Evolutionary conservation across 2,888 invertebrate genomes (phyloP), one percentile per base, ranked within the genome.

Genomic region (Timema cristinae): DNA sequence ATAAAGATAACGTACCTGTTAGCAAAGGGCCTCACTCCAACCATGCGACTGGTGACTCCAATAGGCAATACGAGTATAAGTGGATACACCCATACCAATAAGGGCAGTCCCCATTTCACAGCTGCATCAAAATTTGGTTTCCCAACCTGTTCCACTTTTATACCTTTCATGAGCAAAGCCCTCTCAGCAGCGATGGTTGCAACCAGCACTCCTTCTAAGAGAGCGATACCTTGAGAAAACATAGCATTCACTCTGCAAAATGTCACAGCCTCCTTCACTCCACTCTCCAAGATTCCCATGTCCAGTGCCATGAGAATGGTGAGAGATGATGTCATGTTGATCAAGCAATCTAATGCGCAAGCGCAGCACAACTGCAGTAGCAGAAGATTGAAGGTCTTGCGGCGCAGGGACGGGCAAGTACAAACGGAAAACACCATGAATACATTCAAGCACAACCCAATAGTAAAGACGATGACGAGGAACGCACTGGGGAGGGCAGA

Each of bases 301-400:
- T 70, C 66, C 63, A 72, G 16, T 16, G 59, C 32, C 70, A 66
- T 15, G 4, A 73, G 50, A 16, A 75, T 54, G n/a, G 56, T 69
- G 50, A 69, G 73, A 5, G 73, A 67, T 13, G 69, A 68, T 7
- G 67, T 32, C n/a, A 72, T 13, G 66, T 73, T 72, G 47, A 72
- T 70, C 49, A 73, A 8, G 66, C 73, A 72, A 52, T 75, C 75
- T 16, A 75, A 69, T n/a, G 70, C 69, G 32, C 70, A 63, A 0
- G 70, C 72, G 7, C 72, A 8, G 7, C 67, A 47, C 51, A 72
- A 48, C 48, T 75, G 75, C 11, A 72, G 66, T 47, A 73, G 54
- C 32, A 74, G 69, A 6, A 49, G 51, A 51, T 71, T 69, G 68
- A 71, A 71, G 68, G 63, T 47, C 49, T 63, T 50, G 13, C 70